Evolutionary conservation across 2,113 vertebrate genomes (phyloP), one percentile per base, ranked within the genome.

Genomic region (Phyllostomus hastatus): DNA sequence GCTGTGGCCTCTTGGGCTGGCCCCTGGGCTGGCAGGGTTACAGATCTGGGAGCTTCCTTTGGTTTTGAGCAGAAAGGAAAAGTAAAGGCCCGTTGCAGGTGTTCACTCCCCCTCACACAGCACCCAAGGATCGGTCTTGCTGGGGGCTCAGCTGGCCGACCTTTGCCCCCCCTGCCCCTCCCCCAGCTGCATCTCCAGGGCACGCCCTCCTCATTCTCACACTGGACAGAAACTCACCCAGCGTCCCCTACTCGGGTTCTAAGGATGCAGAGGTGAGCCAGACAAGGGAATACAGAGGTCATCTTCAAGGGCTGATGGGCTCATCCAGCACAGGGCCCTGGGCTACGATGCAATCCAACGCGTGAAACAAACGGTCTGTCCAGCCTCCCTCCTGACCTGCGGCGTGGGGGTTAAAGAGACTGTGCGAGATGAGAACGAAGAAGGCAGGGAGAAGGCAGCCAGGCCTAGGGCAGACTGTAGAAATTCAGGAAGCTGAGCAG

Each of bases 101-200:
- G 16, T 15, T 31, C 19, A 46, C 17, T 8, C 16, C 64, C 10
- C 33, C 48, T 33, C 15, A 2, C 31, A 5, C 4, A 10, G 5
- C 24, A 14, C 41, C 72, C 9, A 41, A 85, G 66, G 48, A 19
- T 41, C 20, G 10, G 4, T 8, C 22, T 41, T n/a, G 41, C 24
- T 22, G 19, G 31, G 6, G 6, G 28, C 15, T 33, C 33, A 15
- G 10, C 57, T 61, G 41, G n/a, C 11, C 14, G n/a, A 9, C 2
- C 20, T 31, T 24, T 41, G 54, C 14, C 52, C 33, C 33, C 35
- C 8, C 52, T 1, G 0, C 24, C n/a, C 8, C 1, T 3, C 19
- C 11, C 0, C 10, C 31, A 17, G 12, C 14, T 1, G 1, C 35
- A 48, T 41, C 73, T 33, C 57, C 66, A n/a, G 1, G 1, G 4